Evolutionary conservation across 2,888 invertebrate genomes (phyloP).

Genomic region (Eustalomyia histrio): DNA sequence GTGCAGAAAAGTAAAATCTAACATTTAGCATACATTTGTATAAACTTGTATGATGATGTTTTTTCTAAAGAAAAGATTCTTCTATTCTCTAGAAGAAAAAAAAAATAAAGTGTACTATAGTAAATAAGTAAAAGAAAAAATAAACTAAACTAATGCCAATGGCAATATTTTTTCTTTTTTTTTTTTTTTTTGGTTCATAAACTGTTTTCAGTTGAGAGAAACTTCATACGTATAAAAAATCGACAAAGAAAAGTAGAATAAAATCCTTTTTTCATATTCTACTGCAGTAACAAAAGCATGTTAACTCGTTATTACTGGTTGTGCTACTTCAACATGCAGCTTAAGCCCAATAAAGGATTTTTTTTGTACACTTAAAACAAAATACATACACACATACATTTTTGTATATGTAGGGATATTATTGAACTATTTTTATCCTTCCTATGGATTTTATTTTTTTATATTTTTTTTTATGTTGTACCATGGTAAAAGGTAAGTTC

Average conservation of each 20-base stretch:
- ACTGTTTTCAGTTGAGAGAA: constrained; percentile 39
- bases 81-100: not conserved
- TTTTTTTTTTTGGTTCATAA: constrained; percentile 52
- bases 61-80: not conserved
- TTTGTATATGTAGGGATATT: not conserved
- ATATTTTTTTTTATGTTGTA: not conserved
- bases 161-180: constrained; percentile 59
- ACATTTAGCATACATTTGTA: not conserved
- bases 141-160: constrained; percentile 55
- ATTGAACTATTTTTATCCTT: constrained; percentile 1
- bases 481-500: constrained; percentile 15
- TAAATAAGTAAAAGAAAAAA: not conserved
- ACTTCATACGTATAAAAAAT: not conserved
- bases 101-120: too few species aligned
- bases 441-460: not conserved
- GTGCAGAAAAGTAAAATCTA: not conserved
- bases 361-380: not conserved
- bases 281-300: constrained; percentile 25
- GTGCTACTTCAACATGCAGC: constrained; percentile 18
- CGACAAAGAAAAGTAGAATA: constrained; percentile 1
- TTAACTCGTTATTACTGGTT: constrained; percentile 46
- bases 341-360: constrained; percentile 19
- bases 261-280: constrained; percentile 34
- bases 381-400: not conserved
- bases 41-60: not conserved